Base-by-base conservation (phyloP, 1,140 invertebrate genomes). In the Apis laboriosa region DNA sequence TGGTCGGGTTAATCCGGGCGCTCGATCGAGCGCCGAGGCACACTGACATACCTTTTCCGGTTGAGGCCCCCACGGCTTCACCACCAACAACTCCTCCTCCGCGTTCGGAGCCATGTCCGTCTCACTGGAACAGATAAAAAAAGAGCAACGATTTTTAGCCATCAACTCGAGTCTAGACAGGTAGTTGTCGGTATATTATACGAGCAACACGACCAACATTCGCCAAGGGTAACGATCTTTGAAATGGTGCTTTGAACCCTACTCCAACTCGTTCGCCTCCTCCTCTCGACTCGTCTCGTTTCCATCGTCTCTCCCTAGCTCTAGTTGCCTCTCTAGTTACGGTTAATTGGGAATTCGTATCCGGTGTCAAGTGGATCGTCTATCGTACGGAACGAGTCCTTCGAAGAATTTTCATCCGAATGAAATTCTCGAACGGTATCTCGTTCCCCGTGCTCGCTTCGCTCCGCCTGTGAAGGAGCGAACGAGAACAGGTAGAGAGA, bases 21-120 rank as follows among this genome's bases (percentile, higher is more conserved):
- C 55, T 72, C 58, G 15, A 58, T 51, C 43, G n/a, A 28, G 3
- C 3, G 17, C 7, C 24, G 55, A 68, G 43, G 63, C 68, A 19
- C 24, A 61, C 83, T 90, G 56, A 63, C 72, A 12, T 79, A 94
- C 93, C 89, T 94, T 94, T 91, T 93, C 91, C 79, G 91, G 88
- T 83, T 94, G 93, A 21, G 91, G 89, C 53, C 90, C 92, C 85
- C 93, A 91, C n/a, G 93, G 91, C 77, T 93, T 92, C 60, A 93
- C 91, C 11, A 92, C 91, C 71, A 94, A 88, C 84, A 94, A 90
- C 79, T 94, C 94, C 83, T 94, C 93, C 89, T 94, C 94, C 67
- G 93, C 93, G 81, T 94, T 94, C 19, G 94, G 94, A 80, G 94
- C 93, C 93, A 94, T 94, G 84, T 94, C 93, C 83, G 92, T 93